phyloP scores from a whole-genome alignment of 2,113 vertebrate genomes.

The Xenopus borealis region DNA sequence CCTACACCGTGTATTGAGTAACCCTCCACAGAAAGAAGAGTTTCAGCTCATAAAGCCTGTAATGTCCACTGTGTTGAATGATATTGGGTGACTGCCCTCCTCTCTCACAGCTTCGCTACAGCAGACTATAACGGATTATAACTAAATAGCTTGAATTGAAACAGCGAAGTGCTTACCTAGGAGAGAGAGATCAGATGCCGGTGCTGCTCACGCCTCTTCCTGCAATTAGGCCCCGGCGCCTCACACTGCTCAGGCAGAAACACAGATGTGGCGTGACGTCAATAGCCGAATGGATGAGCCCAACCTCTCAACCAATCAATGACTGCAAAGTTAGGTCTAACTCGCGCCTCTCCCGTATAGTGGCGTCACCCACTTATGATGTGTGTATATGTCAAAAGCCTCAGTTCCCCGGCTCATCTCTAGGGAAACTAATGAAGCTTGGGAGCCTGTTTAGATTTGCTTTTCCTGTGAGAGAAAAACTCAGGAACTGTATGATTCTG shows the following conservation, averaged over 20 bases:
- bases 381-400: no score
- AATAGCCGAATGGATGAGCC: conserved; percentile 1
- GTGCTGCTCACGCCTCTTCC: background rate
- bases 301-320: conserved; percentile 22
- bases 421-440: conserved; percentile 23
- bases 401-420: no score
- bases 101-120: no score
- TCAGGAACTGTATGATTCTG: no score
- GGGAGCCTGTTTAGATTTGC: background rate
- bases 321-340: background rate
- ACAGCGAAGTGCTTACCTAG: background rate
- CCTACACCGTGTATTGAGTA: no score
- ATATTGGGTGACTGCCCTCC: no score
- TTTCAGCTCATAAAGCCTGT: no score
- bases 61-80: no score
- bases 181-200: background rate
- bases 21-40: no score
- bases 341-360: background rate
- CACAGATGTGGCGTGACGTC: conserved; percentile 38
- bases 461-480: background rate
- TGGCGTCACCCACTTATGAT: conserved; percentile 14
- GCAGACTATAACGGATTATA: no score
- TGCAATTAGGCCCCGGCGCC: conserved; percentile 4
- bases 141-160: no score
- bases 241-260: background rate